A percentile compares a stretch with the other conserved stretches of the same genome.
phyloP scores from a whole-genome alignment of 2,888 invertebrate genomes.

The Tridacna gigas region DNA sequence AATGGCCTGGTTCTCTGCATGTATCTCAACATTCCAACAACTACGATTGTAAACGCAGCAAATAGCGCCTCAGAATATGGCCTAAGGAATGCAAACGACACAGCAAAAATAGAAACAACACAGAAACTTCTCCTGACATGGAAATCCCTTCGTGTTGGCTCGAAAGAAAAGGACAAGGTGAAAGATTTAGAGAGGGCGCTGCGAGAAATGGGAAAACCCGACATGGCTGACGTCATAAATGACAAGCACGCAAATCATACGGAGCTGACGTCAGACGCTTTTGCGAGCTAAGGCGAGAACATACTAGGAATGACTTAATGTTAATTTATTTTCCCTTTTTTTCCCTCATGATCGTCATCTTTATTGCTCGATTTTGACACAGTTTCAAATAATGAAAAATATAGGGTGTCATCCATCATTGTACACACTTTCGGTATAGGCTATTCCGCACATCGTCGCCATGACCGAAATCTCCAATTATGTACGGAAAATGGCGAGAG shows the following conservation, averaged over 20 bases:
- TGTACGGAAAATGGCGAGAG: no score
- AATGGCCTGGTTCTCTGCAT: constrained; percentile 73
- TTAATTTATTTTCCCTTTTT: no score
- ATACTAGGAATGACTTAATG: background rate
- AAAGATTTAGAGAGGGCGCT: constrained; percentile 75
- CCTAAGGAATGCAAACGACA: constrained; percentile 57
- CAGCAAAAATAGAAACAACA: constrained; percentile 63
- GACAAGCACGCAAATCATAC: constrained; percentile 72
- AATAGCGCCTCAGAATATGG: constrained; percentile 58
- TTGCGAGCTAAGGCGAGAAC: constrained; percentile 45
- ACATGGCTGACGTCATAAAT: constrained; percentile 72
- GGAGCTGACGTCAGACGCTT: constrained; percentile 74
- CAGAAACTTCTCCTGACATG: constrained; percentile 70
- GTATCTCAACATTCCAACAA: constrained; percentile 76
- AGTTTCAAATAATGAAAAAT: no score
- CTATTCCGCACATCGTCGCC: no score
- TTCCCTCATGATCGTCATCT: no score
- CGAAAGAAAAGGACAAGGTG: constrained; percentile 75
- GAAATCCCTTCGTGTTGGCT: constrained; percentile 67
- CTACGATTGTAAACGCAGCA: constrained; percentile 72
- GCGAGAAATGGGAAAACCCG: constrained; percentile 75
- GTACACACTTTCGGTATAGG: no score
- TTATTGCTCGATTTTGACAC: no score
- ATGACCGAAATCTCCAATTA: no score
- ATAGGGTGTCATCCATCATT: no score